These are phyloP conservation scores for Dryas iulia DNA, from an alignment of 1,140 invertebrate species.

Conservation along the genomic window DNA sequence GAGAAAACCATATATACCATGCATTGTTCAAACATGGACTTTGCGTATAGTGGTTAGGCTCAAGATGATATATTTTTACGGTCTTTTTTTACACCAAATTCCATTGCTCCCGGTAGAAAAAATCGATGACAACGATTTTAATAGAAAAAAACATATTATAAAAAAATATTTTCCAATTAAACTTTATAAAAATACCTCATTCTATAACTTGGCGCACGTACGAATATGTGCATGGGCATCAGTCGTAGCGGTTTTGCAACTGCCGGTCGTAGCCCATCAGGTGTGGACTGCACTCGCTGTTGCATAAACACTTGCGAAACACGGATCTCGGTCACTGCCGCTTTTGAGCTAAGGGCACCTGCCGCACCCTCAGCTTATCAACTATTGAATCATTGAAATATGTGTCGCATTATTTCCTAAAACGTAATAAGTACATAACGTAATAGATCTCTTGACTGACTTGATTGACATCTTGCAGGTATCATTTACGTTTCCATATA, in stretches of 20 bases:
- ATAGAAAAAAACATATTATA: neutral
- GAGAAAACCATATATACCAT: too few relatives aligned
- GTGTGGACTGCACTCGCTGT: slow-evolving; percentile 63
- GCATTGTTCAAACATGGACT: too few relatives aligned
- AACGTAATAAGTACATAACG: neutral
- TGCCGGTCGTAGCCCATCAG: slow-evolving; percentile 60
- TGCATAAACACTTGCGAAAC: slow-evolving; percentile 74
- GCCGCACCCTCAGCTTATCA: slow-evolving; percentile 54
- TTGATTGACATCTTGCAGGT: too few relatives aligned
- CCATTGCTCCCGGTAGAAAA: too few relatives aligned
- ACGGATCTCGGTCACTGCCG: slow-evolving; percentile 77
- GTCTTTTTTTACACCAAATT: too few relatives aligned
- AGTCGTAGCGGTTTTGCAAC: slow-evolving; percentile 63
- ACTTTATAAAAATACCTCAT: slow-evolving; percentile 3
- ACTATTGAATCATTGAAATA: slow-evolving; percentile 28
- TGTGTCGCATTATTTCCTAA: slow-evolving; percentile 10
- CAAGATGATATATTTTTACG: too few relatives aligned
- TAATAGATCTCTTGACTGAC: too few relatives aligned
- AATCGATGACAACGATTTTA: too few relatives aligned
- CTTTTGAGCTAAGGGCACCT: slow-evolving; percentile 65
- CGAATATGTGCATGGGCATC: slow-evolving; percentile 49
- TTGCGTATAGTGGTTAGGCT: too few relatives aligned
- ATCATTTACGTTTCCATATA: too few relatives aligned
- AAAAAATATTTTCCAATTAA: slow-evolving; percentile 2
- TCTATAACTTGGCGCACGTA: slow-evolving; percentile 29